Evolutionary conservation across 2,888 invertebrate genomes (phyloP).

Genomic region (Zeuzera pyrina): DNA sequence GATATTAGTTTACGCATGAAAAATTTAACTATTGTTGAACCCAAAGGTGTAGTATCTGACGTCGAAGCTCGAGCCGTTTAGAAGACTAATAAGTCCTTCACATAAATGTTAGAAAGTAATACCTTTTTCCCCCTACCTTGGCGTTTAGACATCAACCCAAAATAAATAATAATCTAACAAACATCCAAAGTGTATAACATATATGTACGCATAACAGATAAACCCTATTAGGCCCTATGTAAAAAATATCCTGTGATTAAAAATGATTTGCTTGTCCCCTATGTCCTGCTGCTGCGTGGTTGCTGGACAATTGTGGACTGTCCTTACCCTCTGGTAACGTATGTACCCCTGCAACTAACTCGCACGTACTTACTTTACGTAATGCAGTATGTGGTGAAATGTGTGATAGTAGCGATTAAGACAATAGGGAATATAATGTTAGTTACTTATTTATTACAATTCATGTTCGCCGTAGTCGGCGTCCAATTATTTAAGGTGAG

Average conservation of each 20-base stretch:
- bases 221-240: neutral
- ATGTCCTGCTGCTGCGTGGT: slow-evolving; percentile 60
- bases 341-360: slow-evolving; percentile 48
- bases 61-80: slow-evolving; percentile 23
- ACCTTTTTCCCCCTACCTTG: slow-evolving; percentile 65
- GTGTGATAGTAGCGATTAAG: slow-evolving; percentile 99
- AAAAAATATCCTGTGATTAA: slow-evolving; percentile 35
- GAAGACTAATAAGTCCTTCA: slow-evolving; percentile 37
- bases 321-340: slow-evolving; percentile 54
- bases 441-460: slow-evolving; percentile 99
- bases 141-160: slow-evolving; percentile 33
- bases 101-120: slow-evolving; percentile 26
- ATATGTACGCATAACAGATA: neutral
- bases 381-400: slow-evolving; percentile 99
- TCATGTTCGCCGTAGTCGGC: slow-evolving; percentile 99
- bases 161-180: neutral
- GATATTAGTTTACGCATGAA: slow-evolving; percentile 33
- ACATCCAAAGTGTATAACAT: neutral
- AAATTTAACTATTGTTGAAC: slow-evolving; percentile 31
- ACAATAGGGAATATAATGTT: slow-evolving; percentile 99
- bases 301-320: slow-evolving; percentile 39
- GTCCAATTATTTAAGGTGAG: slow-evolving; percentile 99
- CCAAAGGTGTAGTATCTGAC: slow-evolving; percentile 62
- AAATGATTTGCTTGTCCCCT: slow-evolving; percentile 63
- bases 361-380: slow-evolving; percentile 33